Evolutionary conservation across 2,113 vertebrate species (phyloP).

Genomic region (Sprattus sprattus): DNA sequence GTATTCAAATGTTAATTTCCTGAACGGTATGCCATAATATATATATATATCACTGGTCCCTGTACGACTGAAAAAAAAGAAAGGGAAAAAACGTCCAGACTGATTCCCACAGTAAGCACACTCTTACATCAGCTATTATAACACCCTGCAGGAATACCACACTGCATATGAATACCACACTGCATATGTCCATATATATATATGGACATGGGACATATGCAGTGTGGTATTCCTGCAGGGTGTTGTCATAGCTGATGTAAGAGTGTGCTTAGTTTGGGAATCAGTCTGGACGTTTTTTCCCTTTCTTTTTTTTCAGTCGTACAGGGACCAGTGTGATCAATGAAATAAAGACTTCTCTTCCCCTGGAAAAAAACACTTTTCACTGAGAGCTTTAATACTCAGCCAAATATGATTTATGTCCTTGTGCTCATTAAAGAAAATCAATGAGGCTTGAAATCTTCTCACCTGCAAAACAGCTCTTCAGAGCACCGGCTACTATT

Average conservation of each 20-base stretch:
- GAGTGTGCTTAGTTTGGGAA: neutral
- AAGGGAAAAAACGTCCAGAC: no score
- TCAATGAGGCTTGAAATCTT: slow-evolving; percentile 57
- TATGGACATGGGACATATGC: no score
- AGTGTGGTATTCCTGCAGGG: neutral
- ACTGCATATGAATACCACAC: neutral
- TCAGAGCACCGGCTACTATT: slow-evolving; percentile 46
- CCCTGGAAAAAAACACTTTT: slow-evolving; percentile 20
- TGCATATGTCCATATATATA: neutral
- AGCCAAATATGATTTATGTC: slow-evolving; percentile 47
- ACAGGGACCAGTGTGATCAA: slow-evolving; percentile 54
- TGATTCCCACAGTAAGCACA: neutral
- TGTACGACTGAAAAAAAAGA: no score
- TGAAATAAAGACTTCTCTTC: slow-evolving; percentile 51
- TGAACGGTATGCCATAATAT: no score
- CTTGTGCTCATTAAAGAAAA: slow-evolving; percentile 59
- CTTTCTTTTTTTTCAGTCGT: slow-evolving; percentile 23
- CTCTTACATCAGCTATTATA: neutral
- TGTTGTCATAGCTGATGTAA: neutral
- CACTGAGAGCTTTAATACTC: slow-evolving; percentile 37
- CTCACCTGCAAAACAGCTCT: slow-evolving; percentile 55
- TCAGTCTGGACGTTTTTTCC: neutral
- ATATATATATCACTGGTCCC: no score
- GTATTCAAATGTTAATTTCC: no score
- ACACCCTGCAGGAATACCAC: neutral